These are phyloP conservation scores for Campoplex capitator DNA, from an alignment of 2,888 invertebrate species.

Conservation along the genomic window DNA sequence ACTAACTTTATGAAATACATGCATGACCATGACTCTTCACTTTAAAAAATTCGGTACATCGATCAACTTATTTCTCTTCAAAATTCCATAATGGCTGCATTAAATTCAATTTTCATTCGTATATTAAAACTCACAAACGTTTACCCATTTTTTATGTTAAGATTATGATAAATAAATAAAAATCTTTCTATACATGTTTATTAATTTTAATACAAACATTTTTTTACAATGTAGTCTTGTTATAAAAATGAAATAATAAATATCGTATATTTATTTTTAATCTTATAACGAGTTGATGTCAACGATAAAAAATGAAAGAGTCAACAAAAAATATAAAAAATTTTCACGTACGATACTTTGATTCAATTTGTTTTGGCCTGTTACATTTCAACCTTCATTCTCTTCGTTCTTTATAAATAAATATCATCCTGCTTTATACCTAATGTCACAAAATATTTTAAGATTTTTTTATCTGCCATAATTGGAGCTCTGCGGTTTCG, in stretches of 20 bases:
- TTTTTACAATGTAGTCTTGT: background rate
- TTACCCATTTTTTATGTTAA: too few relatives aligned
- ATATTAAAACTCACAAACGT: too few relatives aligned
- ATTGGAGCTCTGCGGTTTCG: background rate
- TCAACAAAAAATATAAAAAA: background rate
- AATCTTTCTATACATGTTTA: too few relatives aligned
- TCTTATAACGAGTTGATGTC: background rate
- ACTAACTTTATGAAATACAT: too few relatives aligned
- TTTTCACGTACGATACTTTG: background rate
- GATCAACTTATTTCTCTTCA: too few relatives aligned
- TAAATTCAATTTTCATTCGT: too few relatives aligned
- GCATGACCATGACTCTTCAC: too few relatives aligned
- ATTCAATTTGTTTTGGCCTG: background rate
- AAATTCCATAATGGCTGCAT: too few relatives aligned
- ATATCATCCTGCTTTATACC: background rate
- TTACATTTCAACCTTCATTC: background rate
- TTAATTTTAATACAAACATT: too few relatives aligned
- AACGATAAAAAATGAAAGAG: background rate
- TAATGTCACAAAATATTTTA: conserved; percentile 15
- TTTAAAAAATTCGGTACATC: too few relatives aligned
- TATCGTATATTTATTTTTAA: background rate
- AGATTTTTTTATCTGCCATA: conserved; percentile 19
- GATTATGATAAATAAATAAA: too few relatives aligned
- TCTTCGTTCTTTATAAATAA: background rate
- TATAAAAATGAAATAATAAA: background rate